These are phyloP conservation scores for Seriola rivoliana DNA, from an alignment of 2,113 vertebrate genomes.

Conservation along the genomic window DNA sequence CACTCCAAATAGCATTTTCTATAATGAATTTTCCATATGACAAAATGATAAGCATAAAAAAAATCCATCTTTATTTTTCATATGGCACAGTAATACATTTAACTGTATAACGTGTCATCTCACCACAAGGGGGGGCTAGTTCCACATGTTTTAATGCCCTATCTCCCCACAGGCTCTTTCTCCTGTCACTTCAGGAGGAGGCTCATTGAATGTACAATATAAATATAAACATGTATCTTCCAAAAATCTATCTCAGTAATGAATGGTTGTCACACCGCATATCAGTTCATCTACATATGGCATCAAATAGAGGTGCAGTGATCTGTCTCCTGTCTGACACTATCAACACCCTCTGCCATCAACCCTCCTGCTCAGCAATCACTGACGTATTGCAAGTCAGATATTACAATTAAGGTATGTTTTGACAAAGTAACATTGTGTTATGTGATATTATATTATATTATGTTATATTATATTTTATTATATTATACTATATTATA, in stretches of 20 bases:
- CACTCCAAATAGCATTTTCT: neutral
- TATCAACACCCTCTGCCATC: neutral
- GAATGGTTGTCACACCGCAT: neutral
- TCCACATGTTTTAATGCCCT: neutral
- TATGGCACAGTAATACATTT: neutral
- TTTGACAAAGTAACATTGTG: too few species aligned
- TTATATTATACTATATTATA: neutral
- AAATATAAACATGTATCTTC: neutral
- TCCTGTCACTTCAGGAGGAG: neutral
- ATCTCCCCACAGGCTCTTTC: neutral
- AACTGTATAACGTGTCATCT: neutral
- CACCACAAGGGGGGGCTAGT: slow-evolving; percentile 59
- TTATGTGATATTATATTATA: too few species aligned
- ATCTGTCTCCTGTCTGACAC: neutral
- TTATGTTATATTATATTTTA: neutral
- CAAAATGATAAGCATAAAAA: neutral
- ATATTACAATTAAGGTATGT: too few species aligned
- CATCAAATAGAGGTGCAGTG: neutral
- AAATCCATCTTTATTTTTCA: neutral
- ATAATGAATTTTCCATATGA: neutral
- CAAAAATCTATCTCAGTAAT: neutral
- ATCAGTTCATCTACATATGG: neutral
- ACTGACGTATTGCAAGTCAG: neutral
- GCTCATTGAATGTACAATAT: neutral
- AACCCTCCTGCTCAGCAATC: neutral